These are phyloP conservation scores for Cliona cf. orientalis DNA, from an alignment of 37 sponge, comb jelly and placozoan genomes.

Conservation along the genomic window DNA sequence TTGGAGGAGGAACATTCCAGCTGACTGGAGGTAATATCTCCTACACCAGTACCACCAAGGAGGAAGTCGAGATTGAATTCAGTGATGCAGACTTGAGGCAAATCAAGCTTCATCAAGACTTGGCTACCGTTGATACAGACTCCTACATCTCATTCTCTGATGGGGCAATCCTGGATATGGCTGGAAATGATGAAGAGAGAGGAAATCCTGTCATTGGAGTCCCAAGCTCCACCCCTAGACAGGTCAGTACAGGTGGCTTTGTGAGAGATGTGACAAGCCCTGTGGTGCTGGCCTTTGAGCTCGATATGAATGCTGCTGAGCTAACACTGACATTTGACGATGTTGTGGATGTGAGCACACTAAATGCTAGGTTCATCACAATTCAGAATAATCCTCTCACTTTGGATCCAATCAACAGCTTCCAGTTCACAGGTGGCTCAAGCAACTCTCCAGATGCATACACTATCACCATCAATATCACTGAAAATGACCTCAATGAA, in stretches of 20 bases:
- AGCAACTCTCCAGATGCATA: constrained; percentile 71
- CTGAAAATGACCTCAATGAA: constrained; percentile 65
- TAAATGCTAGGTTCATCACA: constrained; percentile 65
- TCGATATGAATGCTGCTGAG: constrained; percentile 83
- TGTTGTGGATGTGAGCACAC: constrained; percentile 66
- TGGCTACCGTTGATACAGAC: constrained; percentile 43
- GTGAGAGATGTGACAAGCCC: constrained; percentile 72
- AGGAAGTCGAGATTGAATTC: constrained; percentile 54
- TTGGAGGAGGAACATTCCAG: constrained; percentile 37
- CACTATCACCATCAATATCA: constrained; percentile 59
- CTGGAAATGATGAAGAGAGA: constrained; percentile 59
- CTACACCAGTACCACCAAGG: constrained; percentile 35
- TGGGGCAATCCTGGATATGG: constrained; percentile 68
- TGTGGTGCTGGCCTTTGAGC: constrained; percentile 56
- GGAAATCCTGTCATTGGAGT: constrained; percentile 2
- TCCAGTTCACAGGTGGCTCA: constrained; percentile 55
- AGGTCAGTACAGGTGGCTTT: constrained; percentile 20
- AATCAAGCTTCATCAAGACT: constrained; percentile 76
- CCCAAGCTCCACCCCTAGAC: background rate
- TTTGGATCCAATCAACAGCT: constrained; percentile 40
- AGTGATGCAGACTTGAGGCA: constrained; percentile 60
- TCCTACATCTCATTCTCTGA: constrained; percentile 71
- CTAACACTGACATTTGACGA: constrained; percentile 81
- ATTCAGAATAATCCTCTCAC: constrained; percentile 64
- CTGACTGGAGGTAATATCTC: constrained; percentile 71